These are phyloP conservation scores for Platerodrilus igneus DNA, from an alignment of 2,888 invertebrate genomes.

Conservation along the genomic window DNA sequence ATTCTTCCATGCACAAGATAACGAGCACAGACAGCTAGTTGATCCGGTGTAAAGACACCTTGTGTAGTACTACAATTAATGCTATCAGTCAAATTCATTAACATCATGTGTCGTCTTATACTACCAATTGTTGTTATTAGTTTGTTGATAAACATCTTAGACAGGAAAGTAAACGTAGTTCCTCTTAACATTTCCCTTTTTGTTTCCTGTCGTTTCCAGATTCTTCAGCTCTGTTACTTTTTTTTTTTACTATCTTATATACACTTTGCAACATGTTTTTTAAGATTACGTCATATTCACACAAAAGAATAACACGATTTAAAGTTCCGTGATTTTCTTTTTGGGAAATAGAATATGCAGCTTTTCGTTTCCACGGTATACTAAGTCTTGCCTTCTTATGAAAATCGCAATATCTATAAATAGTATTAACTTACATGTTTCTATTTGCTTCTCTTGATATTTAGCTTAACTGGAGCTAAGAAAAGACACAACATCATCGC, in stretches of 20 bases:
- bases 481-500: background rate
- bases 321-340: too few species aligned
- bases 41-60: background rate
- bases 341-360: too few species aligned
- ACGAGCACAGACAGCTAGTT: background rate
- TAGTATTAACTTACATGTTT: background rate
- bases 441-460: background rate
- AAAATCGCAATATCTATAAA: background rate
- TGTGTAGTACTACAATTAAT: constrained; percentile 1
- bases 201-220: background rate
- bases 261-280: too few species aligned
- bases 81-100: background rate
- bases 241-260: too few species aligned
- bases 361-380: too few species aligned
- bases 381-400: too few species aligned
- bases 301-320: too few species aligned
- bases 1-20: background rate
- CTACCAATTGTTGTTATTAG: too few species aligned
- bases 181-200: background rate
- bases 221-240: too few species aligned
- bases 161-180: background rate
- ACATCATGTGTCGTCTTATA: too few species aligned
- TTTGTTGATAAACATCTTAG: constrained; percentile 1
- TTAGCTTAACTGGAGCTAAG: background rate
- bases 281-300: too few species aligned